A percentile compares a stretch with the other conserved stretches of the same genome.
phyloP scores from a whole-genome alignment of 2,797 vertebrate genomes.

The Odontamblyopus rebecca region DNA sequence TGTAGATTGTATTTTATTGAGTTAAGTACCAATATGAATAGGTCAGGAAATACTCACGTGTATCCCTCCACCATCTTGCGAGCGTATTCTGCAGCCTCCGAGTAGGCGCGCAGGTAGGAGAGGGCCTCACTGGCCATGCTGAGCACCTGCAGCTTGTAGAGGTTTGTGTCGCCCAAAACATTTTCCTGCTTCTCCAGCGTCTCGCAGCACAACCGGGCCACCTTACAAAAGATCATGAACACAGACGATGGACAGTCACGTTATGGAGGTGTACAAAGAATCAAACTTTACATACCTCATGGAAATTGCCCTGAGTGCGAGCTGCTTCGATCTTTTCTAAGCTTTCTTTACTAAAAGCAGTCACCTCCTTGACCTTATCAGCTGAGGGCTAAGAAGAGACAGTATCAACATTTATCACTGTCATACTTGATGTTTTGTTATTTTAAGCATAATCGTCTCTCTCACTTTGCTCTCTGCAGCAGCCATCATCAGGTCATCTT shows the following conservation, averaged over 20 bases:
- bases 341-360: constrained; percentile 79
- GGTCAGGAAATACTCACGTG: constrained; percentile 66
- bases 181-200: constrained; percentile 86
- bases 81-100: constrained; percentile 83
- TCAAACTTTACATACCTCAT: constrained; percentile 72
- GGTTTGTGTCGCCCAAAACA: constrained; percentile 85
- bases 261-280: background rate
- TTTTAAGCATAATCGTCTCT: background rate
- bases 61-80: constrained; percentile 89
- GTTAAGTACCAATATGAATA: background rate
- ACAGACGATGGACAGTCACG: background rate
- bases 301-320: constrained; percentile 79
- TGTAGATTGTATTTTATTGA: background rate
- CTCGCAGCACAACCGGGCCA: constrained; percentile 83
- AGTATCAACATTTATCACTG: background rate
- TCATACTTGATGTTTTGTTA: background rate
- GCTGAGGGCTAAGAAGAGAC: constrained; percentile 78
- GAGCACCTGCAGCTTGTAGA: constrained; percentile 81
- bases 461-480: constrained; percentile 81
- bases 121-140: constrained; percentile 85
- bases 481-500: constrained; percentile 85
- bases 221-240: constrained; percentile 63
- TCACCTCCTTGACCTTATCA: constrained; percentile 82
- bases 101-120: constrained; percentile 83
- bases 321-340: constrained; percentile 85